Evolutionary conservation across 53 echinoderm and acorn worm species (phyloP), one percentile per base, ranked within the genome.

Genomic region (Hippasteria phrygiana): DNA sequence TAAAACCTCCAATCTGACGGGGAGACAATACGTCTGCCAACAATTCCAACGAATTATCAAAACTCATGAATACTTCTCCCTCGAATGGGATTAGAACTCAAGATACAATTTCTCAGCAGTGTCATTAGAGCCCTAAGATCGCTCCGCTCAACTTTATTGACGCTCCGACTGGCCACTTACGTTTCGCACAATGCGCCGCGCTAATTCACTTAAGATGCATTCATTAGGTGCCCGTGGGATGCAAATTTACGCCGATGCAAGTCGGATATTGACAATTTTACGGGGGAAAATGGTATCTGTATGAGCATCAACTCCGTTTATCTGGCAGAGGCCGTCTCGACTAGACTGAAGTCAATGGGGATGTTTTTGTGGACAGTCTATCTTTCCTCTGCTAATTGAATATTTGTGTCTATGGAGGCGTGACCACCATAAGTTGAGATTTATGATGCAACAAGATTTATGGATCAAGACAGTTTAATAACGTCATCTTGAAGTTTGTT

Each of bases 211-310:
- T 85, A 69, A 70, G 34, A 70, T 50, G 69, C 37, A 9, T 51
- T 85, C 85, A 85, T 85, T 85, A 85, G 31, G 12, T 16, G 69
- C 14, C 11, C 46, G 35, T 11, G 24, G 5, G 20, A 71, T 71
- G 71, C 38, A 85, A 70, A 85, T 85, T 70, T 48, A 85, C 64
- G 26, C 22, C 48, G 64, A 69, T 71, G n/a, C 38, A 6, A 38
- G 69, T 35, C 28, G 27, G 71, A 53, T 69, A 38, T 85, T 54
- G 85, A 71, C 50, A 48, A 71, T 67, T 31, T 85, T 22, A 38
- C 70, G 39, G 51, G n/a, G 71, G 85, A 50, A 83, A 85, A 85
- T 85, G 85, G 71, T 4, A 85, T 85, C n/a, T 16, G 78, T 31
- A 37, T 36, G 28, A 31, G 51, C 71, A 66, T 67, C 69, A 67